Evolutionary conservation across 2,797 vertebrate genomes (phyloP).

Genomic region (Pagetopsis macropterus): DNA sequence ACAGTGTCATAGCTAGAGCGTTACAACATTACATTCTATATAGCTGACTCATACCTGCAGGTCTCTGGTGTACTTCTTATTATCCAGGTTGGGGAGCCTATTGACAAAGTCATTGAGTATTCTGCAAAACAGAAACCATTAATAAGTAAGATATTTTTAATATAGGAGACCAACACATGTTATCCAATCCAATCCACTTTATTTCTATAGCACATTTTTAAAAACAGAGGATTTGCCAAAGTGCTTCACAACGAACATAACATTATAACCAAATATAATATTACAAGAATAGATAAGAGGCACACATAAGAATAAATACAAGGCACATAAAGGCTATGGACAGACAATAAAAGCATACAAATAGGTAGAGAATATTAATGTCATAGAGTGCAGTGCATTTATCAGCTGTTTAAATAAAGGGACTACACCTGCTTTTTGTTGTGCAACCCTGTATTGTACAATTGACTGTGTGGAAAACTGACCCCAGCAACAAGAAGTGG

Average conservation of each 20-base stretch:
- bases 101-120: conserved; percentile 95
- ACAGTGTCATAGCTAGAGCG: not conserved
- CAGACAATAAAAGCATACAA: too few species aligned
- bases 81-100: conserved; percentile 91
- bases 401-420: not conserved
- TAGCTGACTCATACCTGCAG: conserved; percentile 86
- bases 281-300: too few species aligned
- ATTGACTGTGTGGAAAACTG: conserved; percentile 37
- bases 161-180: not conserved
- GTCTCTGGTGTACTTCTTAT: conserved; percentile 93
- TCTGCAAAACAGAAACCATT: conserved; percentile 74
- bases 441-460: not conserved
- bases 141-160: not conserved
- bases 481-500: conserved; percentile 95
- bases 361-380: not conserved
- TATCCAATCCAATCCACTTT: too few species aligned
- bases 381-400: not conserved
- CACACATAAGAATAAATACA: too few species aligned
- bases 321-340: too few species aligned
- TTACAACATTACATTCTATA: not conserved
- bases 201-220: too few species aligned
- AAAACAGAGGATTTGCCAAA: too few species aligned
- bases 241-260: too few species aligned
- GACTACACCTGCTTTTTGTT: not conserved
- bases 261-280: too few species aligned